A percentile compares a stretch with the other conserved stretches of the same genome.
Evolutionary conservation across 2,888 invertebrate genomes (phyloP).

Genomic region (Congeria kusceri): DNA sequence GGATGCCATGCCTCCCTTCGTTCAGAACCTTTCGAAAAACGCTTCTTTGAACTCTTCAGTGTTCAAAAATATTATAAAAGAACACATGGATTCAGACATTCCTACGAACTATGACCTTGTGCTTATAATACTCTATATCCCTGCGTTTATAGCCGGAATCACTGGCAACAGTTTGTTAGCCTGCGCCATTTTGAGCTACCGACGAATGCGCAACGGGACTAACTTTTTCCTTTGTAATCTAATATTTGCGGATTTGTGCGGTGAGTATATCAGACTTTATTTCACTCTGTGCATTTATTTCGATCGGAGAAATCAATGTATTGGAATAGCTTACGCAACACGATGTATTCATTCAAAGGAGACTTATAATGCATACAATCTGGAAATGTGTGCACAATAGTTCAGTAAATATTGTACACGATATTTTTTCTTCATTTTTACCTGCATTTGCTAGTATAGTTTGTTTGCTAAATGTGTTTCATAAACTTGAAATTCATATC

Average conservation of each 20-base stretch:
- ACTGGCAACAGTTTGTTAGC: constrained; percentile 68
- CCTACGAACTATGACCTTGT: constrained; percentile 9
- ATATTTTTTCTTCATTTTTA: no score
- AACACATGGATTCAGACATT: constrained; percentile 8
- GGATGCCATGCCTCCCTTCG: no score
- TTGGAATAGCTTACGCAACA: no score
- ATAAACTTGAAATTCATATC: no score
- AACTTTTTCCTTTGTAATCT: constrained; percentile 71
- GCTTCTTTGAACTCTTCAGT: constrained; percentile 27
- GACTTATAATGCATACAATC: no score
- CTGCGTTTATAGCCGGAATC: constrained; percentile 65
- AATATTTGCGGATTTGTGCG: constrained; percentile 68
- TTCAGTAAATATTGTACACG: no score
- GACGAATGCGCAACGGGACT: constrained; percentile 66
- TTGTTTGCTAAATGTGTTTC: no score
- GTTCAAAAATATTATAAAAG: constrained; percentile 22
- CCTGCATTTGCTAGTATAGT: no score
- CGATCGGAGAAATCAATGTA: no score
- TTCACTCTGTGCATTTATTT: background rate
- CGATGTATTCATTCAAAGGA: no score
- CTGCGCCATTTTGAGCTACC: constrained; percentile 58
- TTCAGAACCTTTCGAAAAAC: constrained; percentile 16
- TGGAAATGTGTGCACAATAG: no score
- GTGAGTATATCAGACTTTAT: constrained; percentile 43
- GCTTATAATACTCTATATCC: constrained; percentile 64